Conservation (phyloP, 2,113 vertebrate species). For the Cavia aperea region DNA sequence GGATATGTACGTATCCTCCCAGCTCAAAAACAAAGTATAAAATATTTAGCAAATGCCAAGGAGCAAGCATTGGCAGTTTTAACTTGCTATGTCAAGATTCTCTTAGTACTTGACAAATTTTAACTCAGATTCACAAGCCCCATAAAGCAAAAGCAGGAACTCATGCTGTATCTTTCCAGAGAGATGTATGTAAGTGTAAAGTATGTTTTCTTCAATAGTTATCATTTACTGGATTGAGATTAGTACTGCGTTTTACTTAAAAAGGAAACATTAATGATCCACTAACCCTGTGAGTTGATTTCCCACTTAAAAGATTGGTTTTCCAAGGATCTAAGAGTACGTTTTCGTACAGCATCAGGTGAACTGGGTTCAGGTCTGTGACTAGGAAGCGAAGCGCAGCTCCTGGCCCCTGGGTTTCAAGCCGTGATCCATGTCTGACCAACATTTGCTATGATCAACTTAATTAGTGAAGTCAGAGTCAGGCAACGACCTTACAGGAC, state of each 20-base stretch:
- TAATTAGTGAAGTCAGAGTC: neutral
- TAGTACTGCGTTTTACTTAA: neutral
- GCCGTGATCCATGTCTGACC: neutral
- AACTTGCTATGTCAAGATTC: conserved; percentile 43
- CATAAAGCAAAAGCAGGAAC: conserved; percentile 20
- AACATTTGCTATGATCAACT: neutral
- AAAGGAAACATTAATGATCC: neutral
- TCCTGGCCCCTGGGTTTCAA: neutral
- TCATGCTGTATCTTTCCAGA: neutral
- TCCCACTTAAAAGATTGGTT: conserved; percentile 5
- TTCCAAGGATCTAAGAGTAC: neutral
- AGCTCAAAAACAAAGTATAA: conserved; percentile 35
- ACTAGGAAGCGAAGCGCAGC: neutral
- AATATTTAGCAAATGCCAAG: conserved; percentile 36
- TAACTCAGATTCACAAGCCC: conserved; percentile 45
- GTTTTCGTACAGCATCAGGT: neutral
- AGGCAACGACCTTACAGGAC: neutral
- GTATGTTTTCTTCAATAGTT: neutral
- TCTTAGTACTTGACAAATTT: conserved; percentile 36
- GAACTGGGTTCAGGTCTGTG: neutral
- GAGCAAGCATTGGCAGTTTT: conserved; percentile 32
- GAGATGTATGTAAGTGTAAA: neutral
- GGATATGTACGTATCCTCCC: neutral
- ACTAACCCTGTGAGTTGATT: conserved; percentile 19
- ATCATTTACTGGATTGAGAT: neutral